Evolutionary conservation across 2,888 invertebrate species (phyloP).

Genomic region (Leptinotarsa peninsularis): DNA sequence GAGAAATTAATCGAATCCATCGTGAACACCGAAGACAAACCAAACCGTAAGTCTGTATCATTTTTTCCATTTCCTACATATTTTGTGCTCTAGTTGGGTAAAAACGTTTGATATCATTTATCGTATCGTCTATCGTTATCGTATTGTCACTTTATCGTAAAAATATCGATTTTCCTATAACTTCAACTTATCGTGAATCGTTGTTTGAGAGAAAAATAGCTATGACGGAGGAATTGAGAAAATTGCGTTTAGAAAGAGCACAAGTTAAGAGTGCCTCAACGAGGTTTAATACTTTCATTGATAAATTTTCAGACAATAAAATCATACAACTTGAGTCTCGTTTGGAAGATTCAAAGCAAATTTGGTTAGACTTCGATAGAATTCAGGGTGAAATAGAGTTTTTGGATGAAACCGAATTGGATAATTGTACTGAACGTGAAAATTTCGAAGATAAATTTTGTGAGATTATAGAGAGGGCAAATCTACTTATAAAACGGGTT

Average conservation of each 20-base stretch:
- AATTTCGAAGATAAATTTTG: constrained; percentile 2
- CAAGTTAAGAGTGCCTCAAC: not conserved
- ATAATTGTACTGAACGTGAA: not conserved
- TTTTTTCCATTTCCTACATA: not conserved
- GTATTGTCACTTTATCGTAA: too few species aligned
- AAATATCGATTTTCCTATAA: too few species aligned
- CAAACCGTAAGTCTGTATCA: not conserved
- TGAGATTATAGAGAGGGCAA: not conserved
- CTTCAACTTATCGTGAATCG: not conserved
- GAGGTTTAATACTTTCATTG: constrained; percentile 9
- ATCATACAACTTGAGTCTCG: constrained; percentile 5
- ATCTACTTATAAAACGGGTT: not conserved
- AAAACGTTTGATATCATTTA: not conserved
- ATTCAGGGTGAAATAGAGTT: constrained; percentile 6
- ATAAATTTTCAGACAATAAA: constrained; percentile 9
- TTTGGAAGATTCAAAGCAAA: constrained; percentile 1
- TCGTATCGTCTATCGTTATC: not conserved
- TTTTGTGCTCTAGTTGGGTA: not conserved
- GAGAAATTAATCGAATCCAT: not conserved
- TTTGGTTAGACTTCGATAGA: constrained; percentile 15
- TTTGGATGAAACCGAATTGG: constrained; percentile 2
- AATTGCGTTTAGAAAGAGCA: not conserved
- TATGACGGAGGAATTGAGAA: not conserved
- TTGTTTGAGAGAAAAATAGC: not conserved
- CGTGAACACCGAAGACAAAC: not conserved